phyloP scores from a whole-genome alignment of 1,140 invertebrate species.

The Ceratina australensis region DNA sequence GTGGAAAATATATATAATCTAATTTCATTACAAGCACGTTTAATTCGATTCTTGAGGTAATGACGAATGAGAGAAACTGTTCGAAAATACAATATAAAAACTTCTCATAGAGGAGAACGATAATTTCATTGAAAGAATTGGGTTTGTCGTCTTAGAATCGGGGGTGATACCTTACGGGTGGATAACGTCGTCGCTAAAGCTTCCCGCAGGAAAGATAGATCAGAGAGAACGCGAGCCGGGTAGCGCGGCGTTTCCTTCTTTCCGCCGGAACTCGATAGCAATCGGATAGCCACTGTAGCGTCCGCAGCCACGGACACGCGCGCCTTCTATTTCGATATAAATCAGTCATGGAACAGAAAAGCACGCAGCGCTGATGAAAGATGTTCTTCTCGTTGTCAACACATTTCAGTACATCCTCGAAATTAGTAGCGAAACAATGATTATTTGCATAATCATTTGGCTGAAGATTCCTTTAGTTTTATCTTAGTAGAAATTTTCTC shows the following conservation, averaged over 20 bases:
- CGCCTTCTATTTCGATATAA: constrained; percentile 42
- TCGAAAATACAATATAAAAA: no score
- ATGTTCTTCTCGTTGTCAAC: constrained; percentile 1
- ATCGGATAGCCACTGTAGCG: constrained; percentile 54
- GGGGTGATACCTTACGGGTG: constrained; percentile 27
- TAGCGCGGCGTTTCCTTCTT: constrained; percentile 54
- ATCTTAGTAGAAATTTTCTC: no score
- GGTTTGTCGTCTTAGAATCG: constrained; percentile 9
- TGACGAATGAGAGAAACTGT: no score
- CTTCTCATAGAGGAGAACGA: background rate
- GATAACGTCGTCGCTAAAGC: constrained; percentile 47
- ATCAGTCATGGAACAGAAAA: constrained; percentile 34
- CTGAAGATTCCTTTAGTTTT: no score
- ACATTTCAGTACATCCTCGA: background rate
- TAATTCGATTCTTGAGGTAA: no score
- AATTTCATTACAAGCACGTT: no score
- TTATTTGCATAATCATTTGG: background rate
- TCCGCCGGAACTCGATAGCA: constrained; percentile 70
- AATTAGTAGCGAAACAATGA: background rate
- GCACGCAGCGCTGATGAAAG: constrained; percentile 22
- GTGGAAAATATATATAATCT: no score
- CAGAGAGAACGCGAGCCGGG: constrained; percentile 40
- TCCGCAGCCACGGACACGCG: constrained; percentile 35
- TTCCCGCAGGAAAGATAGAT: constrained; percentile 57
- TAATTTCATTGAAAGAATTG: background rate